Evolutionary conservation across 2,888 invertebrate genomes (phyloP), one percentile per base, ranked within the genome.

Genomic region (Dicranocentrus wangi): DNA sequence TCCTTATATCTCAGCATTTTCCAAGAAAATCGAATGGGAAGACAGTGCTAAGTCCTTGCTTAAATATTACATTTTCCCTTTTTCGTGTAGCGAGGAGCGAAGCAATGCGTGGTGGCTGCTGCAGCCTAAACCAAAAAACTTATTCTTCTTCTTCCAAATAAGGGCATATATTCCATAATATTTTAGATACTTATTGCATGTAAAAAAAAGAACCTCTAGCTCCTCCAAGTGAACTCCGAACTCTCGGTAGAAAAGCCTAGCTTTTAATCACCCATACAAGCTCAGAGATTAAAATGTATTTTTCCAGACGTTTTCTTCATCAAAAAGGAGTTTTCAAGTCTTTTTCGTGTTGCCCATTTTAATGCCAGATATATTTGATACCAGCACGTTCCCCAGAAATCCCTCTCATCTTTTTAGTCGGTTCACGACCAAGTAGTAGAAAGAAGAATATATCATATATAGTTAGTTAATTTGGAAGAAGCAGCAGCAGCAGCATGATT

Each of bases 221-320:
- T n/a, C n/a, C n/a, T n/a, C n/a, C n/a, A n/a, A n/a, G n/a, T n/a
- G n/a, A n/a, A n/a, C n/a, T n/a, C n/a, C n/a, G n/a, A n/a, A n/a
- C n/a, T n/a, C n/a, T n/a, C n/a, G n/a, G n/a, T n/a, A n/a, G 53
- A 73, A 71, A 81, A 76, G 72, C 82, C 66, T 69, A 72, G 82
- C 79, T 77, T 82, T 84, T 84, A 84, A 84, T 84, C 84, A 81
- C 83, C 81, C 80, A 70, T 81, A 81, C 82, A 81, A 83, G 77
- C 80, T 79, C 80, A 71, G 83, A 85, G 85, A 85, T 85, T 85
- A 85, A 84, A 85, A 85, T 84, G 84, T 85, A 85, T 85, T 85
- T 85, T 85, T 85, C 85, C 47, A 76, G 80, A 79, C 82, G 60
- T 82, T 83, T 82, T 82, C 81, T 80, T 83, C 80, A 68, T 80